These are phyloP conservation scores for Pongo pygmaeus DNA, from an alignment of 2,113 vertebrate species.

Conservation along the genomic window DNA sequence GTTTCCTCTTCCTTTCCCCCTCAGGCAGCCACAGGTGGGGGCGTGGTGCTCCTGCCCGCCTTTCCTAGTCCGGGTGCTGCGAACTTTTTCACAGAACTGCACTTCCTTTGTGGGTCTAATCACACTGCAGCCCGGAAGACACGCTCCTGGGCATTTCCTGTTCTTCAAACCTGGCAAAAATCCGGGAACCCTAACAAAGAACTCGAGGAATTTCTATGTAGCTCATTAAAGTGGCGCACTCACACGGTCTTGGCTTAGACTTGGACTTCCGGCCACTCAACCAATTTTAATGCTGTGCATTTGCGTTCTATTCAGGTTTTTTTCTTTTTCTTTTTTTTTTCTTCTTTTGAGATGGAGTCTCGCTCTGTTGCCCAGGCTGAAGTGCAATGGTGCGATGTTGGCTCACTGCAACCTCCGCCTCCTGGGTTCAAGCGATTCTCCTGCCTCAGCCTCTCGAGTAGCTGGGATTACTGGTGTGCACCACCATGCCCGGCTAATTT, in stretches of 20 bases:
- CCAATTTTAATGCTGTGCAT: too few species aligned
- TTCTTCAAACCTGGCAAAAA: neutral
- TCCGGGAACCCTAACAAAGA: neutral
- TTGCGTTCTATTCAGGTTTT: neutral
- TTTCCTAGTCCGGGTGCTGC: neutral
- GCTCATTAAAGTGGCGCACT: neutral
- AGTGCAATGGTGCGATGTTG: too few species aligned
- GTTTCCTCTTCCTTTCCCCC: neutral
- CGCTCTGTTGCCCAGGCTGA: too few species aligned
- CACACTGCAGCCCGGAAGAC: neutral
- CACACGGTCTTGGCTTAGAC: accelerated
- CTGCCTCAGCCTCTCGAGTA: too few species aligned
- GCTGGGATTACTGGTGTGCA: too few species aligned
- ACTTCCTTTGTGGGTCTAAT: neutral
- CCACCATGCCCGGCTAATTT: too few species aligned
- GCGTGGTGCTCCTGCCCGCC: neutral
- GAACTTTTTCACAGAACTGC: too few species aligned
- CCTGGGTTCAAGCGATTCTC: too few species aligned
- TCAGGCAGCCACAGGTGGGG: neutral
- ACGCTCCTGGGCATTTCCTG: accelerated
- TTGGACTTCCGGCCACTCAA: neutral
- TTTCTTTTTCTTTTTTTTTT: too few species aligned
- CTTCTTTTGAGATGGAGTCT: too few species aligned
- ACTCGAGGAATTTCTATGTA: neutral
- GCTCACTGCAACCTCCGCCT: too few species aligned